These are phyloP conservation scores for Cephus nigrinus DNA, from an alignment of 2,888 invertebrate species.

Conservation along the genomic window DNA sequence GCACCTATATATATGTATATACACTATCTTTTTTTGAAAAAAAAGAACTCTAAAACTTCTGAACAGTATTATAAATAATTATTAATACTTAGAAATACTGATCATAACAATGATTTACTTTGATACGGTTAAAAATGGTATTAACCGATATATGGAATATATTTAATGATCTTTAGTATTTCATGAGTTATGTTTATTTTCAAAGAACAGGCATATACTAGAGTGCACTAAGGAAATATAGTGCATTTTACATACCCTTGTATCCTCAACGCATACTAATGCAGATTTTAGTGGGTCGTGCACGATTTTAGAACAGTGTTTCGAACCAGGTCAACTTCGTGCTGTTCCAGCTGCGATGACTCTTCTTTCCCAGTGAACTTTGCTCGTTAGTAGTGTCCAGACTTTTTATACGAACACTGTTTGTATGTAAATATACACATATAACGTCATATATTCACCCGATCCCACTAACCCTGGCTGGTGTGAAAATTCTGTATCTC, in stretches of 20 bases:
- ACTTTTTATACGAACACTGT: background rate
- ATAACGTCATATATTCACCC: background rate
- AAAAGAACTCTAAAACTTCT: background rate
- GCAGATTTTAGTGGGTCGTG: no score
- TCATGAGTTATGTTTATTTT: background rate
- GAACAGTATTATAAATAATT: background rate
- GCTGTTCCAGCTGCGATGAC: background rate
- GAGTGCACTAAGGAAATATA: background rate
- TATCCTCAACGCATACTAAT: background rate
- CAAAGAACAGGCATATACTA: background rate
- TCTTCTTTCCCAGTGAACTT: background rate
- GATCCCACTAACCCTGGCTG: background rate
- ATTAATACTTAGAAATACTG: background rate
- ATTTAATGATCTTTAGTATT: background rate
- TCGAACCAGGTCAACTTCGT: background rate
- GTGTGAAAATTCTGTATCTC: background rate
- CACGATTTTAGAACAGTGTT: no score
- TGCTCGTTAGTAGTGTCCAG: background rate
- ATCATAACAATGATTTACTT: background rate
- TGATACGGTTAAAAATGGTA: background rate
- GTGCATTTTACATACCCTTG: background rate
- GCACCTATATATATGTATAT: background rate
- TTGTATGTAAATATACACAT: background rate
- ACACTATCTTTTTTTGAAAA: background rate
- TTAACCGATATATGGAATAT: background rate